These are phyloP conservation scores for Entosphenus tridentatus DNA, from an alignment of 2,113 vertebrate species.

Conservation along the genomic window DNA sequence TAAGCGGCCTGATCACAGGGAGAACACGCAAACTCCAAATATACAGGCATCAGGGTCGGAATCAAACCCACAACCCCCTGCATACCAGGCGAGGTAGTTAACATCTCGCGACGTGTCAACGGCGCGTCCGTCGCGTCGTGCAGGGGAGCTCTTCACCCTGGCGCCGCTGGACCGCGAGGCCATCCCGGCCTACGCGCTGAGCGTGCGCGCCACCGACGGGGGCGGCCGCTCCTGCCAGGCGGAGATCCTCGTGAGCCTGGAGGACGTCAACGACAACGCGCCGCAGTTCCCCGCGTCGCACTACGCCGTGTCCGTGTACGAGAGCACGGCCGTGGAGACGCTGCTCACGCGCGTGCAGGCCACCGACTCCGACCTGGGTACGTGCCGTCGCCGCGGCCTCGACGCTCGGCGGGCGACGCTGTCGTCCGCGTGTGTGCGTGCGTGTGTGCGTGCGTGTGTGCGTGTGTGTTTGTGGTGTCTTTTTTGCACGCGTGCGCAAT, in stretches of 20 bases:
- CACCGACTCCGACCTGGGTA: conserved; percentile 50
- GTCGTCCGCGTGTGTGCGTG: no score
- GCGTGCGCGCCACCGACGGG: conserved; percentile 51
- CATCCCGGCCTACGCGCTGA: conserved; percentile 35
- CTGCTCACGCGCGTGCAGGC: conserved; percentile 58
- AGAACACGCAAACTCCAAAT: no score
- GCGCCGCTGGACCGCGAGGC: conserved; percentile 53
- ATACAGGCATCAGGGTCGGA: no score
- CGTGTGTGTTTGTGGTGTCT: no score
- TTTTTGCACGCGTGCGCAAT: no score
- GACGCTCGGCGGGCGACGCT: no score
- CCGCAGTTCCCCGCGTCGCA: conserved; percentile 54
- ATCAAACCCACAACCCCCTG: no score
- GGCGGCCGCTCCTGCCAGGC: conserved; percentile 63
- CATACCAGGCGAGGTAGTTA: no score
- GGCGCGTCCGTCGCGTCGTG: background rate
- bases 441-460: no score
- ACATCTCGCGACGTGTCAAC: no score
- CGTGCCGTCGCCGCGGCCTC: no score
- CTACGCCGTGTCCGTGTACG: conserved; percentile 59
- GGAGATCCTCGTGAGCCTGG: conserved; percentile 36
- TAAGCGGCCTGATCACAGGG: no score
- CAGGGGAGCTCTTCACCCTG: conserved; percentile 68
- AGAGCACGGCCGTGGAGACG: conserved; percentile 68
- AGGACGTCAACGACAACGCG: conserved; percentile 72